Evolutionary conservation across 2,797 vertebrate genomes (phyloP).

Genomic region (Acridotheres tristis): DNA sequence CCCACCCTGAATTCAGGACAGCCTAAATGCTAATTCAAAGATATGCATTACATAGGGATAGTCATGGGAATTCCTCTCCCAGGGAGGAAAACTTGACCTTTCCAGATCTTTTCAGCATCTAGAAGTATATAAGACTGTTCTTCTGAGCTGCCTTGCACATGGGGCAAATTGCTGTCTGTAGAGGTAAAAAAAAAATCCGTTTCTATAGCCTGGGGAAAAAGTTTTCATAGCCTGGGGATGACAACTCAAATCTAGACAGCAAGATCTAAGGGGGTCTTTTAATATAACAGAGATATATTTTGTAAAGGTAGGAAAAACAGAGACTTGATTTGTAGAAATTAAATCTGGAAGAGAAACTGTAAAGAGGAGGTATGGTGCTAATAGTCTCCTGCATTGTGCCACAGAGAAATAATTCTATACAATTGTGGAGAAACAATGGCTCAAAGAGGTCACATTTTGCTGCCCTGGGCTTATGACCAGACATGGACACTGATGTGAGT

Average conservation of each 20-base stretch:
- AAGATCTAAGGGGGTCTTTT: background rate
- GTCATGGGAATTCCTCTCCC: background rate
- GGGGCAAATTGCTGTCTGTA: background rate
- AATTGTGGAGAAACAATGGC: background rate
- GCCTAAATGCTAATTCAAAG: background rate
- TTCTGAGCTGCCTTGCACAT: background rate
- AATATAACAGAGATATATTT: background rate
- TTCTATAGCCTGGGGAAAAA: background rate
- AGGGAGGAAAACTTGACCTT: background rate
- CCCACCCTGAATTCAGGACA: background rate
- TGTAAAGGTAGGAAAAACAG: background rate
- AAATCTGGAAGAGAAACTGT: background rate
- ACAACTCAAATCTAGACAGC: background rate
- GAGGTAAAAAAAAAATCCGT: background rate
- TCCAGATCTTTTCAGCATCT: background rate
- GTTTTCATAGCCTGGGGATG: background rate
- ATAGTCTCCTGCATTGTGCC: background rate
- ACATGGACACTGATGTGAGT: background rate
- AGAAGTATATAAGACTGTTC: background rate
- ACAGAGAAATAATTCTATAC: background rate
- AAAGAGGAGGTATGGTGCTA: background rate
- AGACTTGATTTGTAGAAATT: background rate
- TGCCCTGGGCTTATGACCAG: background rate
- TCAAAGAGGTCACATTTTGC: background rate
- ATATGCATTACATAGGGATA: accelerated